Conservation (phyloP, 2,797 vertebrate species). For the Gephyroberyx darwinii region DNA sequence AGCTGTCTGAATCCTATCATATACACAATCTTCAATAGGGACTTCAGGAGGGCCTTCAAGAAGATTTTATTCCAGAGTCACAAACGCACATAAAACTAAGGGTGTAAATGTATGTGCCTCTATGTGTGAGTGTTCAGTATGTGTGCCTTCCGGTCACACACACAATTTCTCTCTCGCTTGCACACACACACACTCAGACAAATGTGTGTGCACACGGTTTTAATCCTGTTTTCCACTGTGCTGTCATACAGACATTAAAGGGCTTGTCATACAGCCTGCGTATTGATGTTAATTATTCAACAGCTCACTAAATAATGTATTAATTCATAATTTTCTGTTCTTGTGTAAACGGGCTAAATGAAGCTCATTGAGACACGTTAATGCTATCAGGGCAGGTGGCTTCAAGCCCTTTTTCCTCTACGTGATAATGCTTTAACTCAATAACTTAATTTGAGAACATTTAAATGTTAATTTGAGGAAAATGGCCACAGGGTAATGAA, state of each 20-base stretch:
- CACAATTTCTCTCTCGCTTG: not conserved
- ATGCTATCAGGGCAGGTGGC: not conserved
- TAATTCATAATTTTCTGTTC: conserved; percentile 24
- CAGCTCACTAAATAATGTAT: conserved; percentile 4
- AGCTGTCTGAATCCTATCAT: conserved; percentile 85
- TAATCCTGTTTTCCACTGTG: conserved; percentile 62
- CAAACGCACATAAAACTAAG: conserved; percentile 41
- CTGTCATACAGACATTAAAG: conserved; percentile 73
- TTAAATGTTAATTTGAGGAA: conserved; percentile 45
- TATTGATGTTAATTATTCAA: conserved; percentile 58
- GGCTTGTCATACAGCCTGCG: conserved; percentile 63
- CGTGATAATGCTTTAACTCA: conserved; percentile 18
- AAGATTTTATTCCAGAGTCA: conserved; percentile 77
- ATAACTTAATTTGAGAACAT: conserved; percentile 14
- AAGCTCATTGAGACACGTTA: not conserved
- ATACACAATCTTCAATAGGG: conserved; percentile 83
- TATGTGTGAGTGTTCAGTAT: not conserved
- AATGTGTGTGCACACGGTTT: conserved; percentile 18
- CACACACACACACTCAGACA: not conserved
- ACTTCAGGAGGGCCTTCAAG: conserved; percentile 83
- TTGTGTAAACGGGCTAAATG: conserved; percentile 4
- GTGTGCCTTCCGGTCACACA: not conserved
- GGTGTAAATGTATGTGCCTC: not conserved
- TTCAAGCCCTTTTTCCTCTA: conserved; percentile 10
- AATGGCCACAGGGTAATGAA: conserved; percentile 31